phyloP scores from a whole-genome alignment of 2,797 vertebrate genomes.

The Muscicapa striata region DNA sequence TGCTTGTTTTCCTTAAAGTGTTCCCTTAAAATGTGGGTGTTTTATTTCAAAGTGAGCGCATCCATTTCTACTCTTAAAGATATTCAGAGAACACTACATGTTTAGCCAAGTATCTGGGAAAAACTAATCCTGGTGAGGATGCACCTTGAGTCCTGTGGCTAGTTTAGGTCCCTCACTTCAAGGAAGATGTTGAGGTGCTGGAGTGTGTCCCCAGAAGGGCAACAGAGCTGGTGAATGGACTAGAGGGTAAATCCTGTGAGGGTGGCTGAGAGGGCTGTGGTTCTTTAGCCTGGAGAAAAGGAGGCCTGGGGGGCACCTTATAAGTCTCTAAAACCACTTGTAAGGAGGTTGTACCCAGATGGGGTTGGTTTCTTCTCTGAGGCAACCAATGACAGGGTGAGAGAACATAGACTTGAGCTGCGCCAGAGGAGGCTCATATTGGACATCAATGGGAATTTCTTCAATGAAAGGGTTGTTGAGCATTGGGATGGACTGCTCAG shows the following conservation, averaged over 20 bases:
- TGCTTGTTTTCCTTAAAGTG: neutral
- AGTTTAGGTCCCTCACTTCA: neutral
- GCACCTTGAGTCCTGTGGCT: accelerated
- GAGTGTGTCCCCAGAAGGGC: neutral
- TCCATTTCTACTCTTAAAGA: neutral
- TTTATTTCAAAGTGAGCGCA: neutral
- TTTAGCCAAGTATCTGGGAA: neutral
- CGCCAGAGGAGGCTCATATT: neutral
- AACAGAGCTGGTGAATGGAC: neutral
- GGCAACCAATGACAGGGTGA: neutral
- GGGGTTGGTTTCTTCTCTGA: neutral
- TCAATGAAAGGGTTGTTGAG: neutral
- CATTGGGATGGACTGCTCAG: neutral
- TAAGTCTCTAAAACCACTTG: accelerated
- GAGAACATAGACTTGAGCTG: neutral
- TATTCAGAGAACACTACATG: neutral
- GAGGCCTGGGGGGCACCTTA: neutral
- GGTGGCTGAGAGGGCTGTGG: accelerated
- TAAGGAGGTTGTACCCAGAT: neutral
- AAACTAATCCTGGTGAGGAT: neutral
- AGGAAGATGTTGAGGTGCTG: neutral
- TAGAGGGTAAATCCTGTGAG: neutral
- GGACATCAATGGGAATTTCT: neutral
- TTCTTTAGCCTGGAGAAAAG: neutral
- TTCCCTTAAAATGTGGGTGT: neutral